Evolutionary conservation across 2,113 vertebrate species (phyloP), one percentile per base, ranked within the genome.

Genomic region (Pungitius pungitius): DNA sequence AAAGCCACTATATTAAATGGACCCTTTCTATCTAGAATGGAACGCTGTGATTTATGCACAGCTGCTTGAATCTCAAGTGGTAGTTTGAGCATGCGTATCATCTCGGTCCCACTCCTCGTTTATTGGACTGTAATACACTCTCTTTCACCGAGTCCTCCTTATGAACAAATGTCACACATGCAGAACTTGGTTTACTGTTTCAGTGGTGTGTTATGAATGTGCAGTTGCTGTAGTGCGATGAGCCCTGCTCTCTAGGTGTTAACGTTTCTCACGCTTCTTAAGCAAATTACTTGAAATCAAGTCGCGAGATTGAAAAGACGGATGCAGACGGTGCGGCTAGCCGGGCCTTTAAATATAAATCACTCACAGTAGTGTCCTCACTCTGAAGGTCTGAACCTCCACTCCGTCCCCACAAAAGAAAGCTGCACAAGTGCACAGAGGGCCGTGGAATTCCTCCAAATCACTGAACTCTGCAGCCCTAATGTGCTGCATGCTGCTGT

Each of bases 401-500:
- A 22, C n/a, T 49, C n/a, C 20, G 20, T 49, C 47, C 47, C 20
- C 9, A 11, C 47, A 49, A 49, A 49, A 49, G 20, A 49, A n/a
- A 49, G 20, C 20, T 49, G 47, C 10, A 11, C 20, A 35, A 24
- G 27, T 40, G 52, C 24, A 24, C 47, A 37, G 33, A 8, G n/a
- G 8, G 1, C 57, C 66, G 49, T 8, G 4, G 59, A 74, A 80
- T 80, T 80, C 73, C 57, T 71, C n/a, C 39, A 45, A 62, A 55
- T 52, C 62, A 69, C 42, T 83, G 81, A 83, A 78, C 77, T 71
- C 47, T 52, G 22, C 30, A 75, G 67, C 67, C 61, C 61, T 55
- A 39, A 70, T 73, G 74, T 57, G 22, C 83, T 85, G 49, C 12
- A 37, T 18, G 69, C 24, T 55, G 27, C 37, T 66, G 14, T 55